phyloP scores from a whole-genome alignment of 2,888 invertebrate genomes.

The Leptarthrus brevirostris region DNA sequence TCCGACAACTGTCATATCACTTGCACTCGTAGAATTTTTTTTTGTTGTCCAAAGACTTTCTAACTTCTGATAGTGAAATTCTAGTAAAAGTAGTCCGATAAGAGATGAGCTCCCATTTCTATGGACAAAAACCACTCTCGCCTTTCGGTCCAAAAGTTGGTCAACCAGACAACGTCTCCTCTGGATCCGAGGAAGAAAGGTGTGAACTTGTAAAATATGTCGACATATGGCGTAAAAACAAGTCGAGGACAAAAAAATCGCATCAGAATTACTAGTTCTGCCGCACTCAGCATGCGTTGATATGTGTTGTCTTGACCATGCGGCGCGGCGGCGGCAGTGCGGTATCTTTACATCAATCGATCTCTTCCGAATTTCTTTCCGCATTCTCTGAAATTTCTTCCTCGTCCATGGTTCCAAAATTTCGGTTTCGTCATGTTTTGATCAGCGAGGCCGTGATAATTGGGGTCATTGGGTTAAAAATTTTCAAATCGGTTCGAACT shows the following conservation, averaged over 20 bases:
- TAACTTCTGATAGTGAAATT: constrained; percentile 10
- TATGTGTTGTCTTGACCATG: neutral
- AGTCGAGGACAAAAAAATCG: neutral
- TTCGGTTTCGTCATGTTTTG: constrained; percentile 20
- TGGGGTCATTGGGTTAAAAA: constrained; percentile 40
- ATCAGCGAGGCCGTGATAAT: constrained; percentile 8
- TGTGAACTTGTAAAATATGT: constrained; percentile 29
- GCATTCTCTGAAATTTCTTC: neutral
- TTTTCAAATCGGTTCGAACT: neutral
- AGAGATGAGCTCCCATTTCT: constrained; percentile 19
- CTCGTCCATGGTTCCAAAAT: neutral
- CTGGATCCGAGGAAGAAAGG: constrained; percentile 4
- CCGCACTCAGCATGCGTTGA: neutral
- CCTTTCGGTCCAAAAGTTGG: constrained; percentile 12
- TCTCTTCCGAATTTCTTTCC: constrained; percentile 12
- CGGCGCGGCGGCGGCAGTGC: neutral
- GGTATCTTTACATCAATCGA: neutral
- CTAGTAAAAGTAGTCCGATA: constrained; percentile 32
- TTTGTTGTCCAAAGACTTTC: constrained; percentile 2
- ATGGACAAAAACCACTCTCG: constrained; percentile 12
- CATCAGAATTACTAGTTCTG: too few relatives aligned
- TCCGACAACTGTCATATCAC: too few relatives aligned
- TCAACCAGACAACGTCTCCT: neutral
- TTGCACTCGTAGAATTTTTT: too few relatives aligned
- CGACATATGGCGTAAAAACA: constrained; percentile 8